Evolutionary conservation across 2,113 vertebrate genomes (phyloP), one percentile per base, ranked within the genome.

Genomic region (Calidris pugnax): DNA sequence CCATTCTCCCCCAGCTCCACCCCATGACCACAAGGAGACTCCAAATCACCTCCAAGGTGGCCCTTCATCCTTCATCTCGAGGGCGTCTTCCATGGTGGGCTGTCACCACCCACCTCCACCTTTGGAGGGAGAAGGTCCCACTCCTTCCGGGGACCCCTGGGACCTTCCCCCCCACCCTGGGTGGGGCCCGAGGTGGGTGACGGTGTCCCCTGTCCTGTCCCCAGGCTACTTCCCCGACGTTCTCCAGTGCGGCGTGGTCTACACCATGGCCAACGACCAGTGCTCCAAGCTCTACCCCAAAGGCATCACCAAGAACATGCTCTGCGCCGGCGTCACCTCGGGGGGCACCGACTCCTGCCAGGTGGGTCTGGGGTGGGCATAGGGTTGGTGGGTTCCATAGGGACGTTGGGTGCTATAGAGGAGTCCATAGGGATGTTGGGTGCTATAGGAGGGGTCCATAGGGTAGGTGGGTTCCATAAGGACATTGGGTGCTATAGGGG

Each of bases 281-380:
- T 99, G 98, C 30, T 4, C 80, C 1, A 97, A 97, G 51, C 88
- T 98, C 93, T 99, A 98, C 80, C 98, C 98, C 26, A 97, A 97
- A 19, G 96, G 97, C 96, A 98, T 98, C 97, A 98, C 98, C 22
- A 4, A 87, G 3, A 63, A 97, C 96, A 99, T 98, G 98, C 98
- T 98, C 96, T 98, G 98, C 17, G 98, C 98, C 48, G 98, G 98
- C 35, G 98, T 97, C 95, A 77, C 94, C 93, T 94, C 97, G 43
- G 98, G 98, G 37, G 98, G 98, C 89, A 98, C 98, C 80, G 98
- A 98, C 97, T 98, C 98, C 66, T 99, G 98, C 93, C 98, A 98
- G 98, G 98, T 97, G 67, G 69, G 76, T 30, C 30, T 22, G 6
- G 69, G 64, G 6, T 17, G 35, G n/a, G n/a, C n/a, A n/a, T n/a